A percentile compares a stretch with the other conserved stretches of the same genome.
phyloP scores from a whole-genome alignment of 2,888 invertebrate genomes.

The Euzetes globulus region DNA sequence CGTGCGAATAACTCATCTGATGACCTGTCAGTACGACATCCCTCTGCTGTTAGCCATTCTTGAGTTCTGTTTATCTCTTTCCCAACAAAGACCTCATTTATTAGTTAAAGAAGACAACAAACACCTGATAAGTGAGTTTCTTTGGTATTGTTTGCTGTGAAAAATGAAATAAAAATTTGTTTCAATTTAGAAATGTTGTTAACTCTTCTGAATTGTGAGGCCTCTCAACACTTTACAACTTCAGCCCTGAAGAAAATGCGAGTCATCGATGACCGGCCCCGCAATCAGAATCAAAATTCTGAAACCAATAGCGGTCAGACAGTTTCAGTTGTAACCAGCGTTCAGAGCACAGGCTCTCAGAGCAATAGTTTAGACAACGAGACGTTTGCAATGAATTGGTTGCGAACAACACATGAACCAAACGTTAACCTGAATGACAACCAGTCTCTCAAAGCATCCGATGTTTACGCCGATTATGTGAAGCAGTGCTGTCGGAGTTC shows the following conservation, averaged over 20 bases:
- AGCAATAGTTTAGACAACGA: conserved; percentile 36
- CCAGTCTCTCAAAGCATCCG: conserved; percentile 28
- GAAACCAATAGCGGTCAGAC: background rate
- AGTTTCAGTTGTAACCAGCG: background rate
- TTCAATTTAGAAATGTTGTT: conserved; percentile 34
- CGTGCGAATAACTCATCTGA: conserved; percentile 35
- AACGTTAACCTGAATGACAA: background rate
- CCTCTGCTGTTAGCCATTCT: conserved; percentile 33
- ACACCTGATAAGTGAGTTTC: conserved; percentile 38
- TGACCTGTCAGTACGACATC: conserved; percentile 39
- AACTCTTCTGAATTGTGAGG: conserved; percentile 37
- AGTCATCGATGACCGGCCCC: conserved; percentile 34
- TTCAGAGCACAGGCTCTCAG: background rate
- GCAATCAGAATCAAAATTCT: background rate
- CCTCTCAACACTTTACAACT: conserved; percentile 34
- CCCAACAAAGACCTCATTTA: conserved; percentile 34
- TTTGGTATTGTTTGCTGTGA: background rate
- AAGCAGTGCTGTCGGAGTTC: conserved; percentile 35
- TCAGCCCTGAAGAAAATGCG: conserved; percentile 32
- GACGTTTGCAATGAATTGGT: conserved; percentile 36
- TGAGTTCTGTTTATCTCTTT: conserved; percentile 36
- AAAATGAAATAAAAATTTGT: background rate
- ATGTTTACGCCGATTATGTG: conserved; percentile 37
- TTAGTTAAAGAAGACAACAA: conserved; percentile 35
- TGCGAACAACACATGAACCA: conserved; percentile 31